A percentile compares a stretch with the other conserved stretches of the same genome.
Evolutionary conservation across 2,113 vertebrate species (phyloP).

Genomic region (Zeus faber): DNA sequence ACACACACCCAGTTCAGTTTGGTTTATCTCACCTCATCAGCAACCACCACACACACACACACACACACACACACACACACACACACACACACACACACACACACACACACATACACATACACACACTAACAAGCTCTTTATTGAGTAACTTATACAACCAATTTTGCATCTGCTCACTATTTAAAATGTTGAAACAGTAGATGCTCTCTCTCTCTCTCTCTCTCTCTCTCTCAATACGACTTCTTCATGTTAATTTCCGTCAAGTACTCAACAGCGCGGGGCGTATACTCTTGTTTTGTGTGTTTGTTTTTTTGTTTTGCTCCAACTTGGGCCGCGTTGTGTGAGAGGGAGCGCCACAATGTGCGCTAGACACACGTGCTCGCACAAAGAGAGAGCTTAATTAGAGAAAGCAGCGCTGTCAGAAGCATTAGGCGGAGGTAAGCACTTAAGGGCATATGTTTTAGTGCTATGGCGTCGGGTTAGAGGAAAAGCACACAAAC

Average conservation of each 20-base stretch:
- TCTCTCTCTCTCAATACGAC: constrained; percentile 17
- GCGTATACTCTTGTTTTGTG: too few species aligned
- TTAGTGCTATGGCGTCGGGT: constrained; percentile 71
- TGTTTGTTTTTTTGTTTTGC: not conserved
- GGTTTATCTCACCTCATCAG: too few species aligned
- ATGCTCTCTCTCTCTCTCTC: too few species aligned
- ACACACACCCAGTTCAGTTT: constrained; percentile 3
- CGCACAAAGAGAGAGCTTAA: constrained; percentile 72
- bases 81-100: constrained; percentile 12
- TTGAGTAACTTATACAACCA: constrained; percentile 17
- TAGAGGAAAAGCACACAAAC: constrained; percentile 66
- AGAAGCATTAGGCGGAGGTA: constrained; percentile 77
- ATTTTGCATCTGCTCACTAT: too few species aligned
- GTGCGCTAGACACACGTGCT: constrained; percentile 65
- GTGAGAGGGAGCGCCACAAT: constrained; percentile 56
- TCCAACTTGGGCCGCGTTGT: not conserved
- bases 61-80: constrained; percentile 4
- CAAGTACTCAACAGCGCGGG: too few species aligned
- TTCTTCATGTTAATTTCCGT: constrained; percentile 3
- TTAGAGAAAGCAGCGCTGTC: constrained; percentile 80
- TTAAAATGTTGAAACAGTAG: too few species aligned
- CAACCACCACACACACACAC: too few species aligned
- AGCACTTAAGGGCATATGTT: constrained; percentile 80
- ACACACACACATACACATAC: constrained; percentile 10
- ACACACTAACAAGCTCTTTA: constrained; percentile 12